Conservation (phyloP, 2,113 vertebrate genomes). For the Hippocampus mohnikei region DNA sequence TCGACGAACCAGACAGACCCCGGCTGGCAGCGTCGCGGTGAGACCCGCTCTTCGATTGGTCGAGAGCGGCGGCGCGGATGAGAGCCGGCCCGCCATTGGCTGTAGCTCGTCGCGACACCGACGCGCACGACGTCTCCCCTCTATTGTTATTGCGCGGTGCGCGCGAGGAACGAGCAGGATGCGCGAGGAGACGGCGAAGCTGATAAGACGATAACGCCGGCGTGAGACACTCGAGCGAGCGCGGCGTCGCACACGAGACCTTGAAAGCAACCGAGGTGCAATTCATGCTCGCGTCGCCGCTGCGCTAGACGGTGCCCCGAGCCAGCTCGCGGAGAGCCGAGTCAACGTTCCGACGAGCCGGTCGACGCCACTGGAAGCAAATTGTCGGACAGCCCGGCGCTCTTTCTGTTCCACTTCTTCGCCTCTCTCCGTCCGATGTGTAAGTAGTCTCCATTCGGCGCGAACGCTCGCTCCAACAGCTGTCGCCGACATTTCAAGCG, state of each 20-base stretch:
- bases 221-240: slow-evolving; percentile 16
- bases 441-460: slow-evolving; percentile 53
- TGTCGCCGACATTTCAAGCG: background rate
- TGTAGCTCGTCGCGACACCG: slow-evolving; percentile 59
- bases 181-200: slow-evolving; percentile 59
- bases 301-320: slow-evolving; percentile 1
- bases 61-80: slow-evolving; percentile 22
- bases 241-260: background rate
- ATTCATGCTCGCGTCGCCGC: background rate
- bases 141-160: slow-evolving; percentile 73
- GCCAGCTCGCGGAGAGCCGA: slow-evolving; percentile 3
- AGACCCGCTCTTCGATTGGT: slow-evolving; percentile 55
- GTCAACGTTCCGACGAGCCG: slow-evolving; percentile 21
- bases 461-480: background rate
- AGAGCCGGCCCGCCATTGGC: slow-evolving; percentile 58
- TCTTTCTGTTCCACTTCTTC: slow-evolving; percentile 33
- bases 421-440: slow-evolving; percentile 58
- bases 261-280: background rate
- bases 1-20: slow-evolving; percentile 60
- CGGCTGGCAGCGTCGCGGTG: slow-evolving; percentile 46
- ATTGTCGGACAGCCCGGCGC: slow-evolving; percentile 18
- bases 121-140: slow-evolving; percentile 64
- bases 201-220: slow-evolving; percentile 32
- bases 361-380: slow-evolving; percentile 14
- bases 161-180: slow-evolving; percentile 56